Conservation (phyloP, 1,140 invertebrate genomes). For the Drosophila lacertosa region DNA sequence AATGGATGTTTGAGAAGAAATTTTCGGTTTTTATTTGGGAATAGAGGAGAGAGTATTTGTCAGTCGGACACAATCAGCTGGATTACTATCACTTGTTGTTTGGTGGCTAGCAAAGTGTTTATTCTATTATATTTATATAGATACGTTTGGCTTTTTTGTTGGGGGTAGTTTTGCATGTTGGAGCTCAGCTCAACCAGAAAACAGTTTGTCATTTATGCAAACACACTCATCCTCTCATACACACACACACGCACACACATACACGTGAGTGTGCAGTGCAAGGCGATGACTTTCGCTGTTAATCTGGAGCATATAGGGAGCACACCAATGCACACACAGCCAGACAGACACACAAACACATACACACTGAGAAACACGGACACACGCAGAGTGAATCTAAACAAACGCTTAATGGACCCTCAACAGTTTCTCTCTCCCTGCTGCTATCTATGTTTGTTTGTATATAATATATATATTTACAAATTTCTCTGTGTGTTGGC, state of each 20-base stretch:
- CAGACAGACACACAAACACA: too few relatives aligned
- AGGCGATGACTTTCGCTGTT: conserved; percentile 57
- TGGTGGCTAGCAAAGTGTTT: conserved; percentile 31
- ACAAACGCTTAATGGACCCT: conserved; percentile 43
- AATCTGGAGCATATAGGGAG: conserved; percentile 30
- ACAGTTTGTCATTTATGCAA: conserved; percentile 70
- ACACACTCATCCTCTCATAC: conserved; percentile 18
- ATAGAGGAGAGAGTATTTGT: neutral
- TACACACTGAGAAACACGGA: too few relatives aligned
- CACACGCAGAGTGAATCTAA: conserved; percentile 20
- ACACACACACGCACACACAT: conserved; percentile 2
- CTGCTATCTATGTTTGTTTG: conserved; percentile 9
- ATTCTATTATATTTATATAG: conserved; percentile 6
- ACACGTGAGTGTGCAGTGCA: conserved; percentile 1
- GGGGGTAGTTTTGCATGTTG: conserved; percentile 35
- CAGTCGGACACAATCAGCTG: neutral
- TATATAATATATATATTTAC: conserved; percentile 8
- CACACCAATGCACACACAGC: neutral
- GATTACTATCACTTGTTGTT: neutral
- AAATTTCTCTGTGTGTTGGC: conserved; percentile 50
- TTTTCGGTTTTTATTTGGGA: too few relatives aligned
- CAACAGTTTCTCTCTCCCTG: conserved; percentile 4
- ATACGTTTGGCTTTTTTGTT: neutral
- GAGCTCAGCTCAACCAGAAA: conserved; percentile 50
- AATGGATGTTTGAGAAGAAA: neutral